Conservation (phyloP, 2,113 vertebrate species). For the Glareola pratincola region DNA sequence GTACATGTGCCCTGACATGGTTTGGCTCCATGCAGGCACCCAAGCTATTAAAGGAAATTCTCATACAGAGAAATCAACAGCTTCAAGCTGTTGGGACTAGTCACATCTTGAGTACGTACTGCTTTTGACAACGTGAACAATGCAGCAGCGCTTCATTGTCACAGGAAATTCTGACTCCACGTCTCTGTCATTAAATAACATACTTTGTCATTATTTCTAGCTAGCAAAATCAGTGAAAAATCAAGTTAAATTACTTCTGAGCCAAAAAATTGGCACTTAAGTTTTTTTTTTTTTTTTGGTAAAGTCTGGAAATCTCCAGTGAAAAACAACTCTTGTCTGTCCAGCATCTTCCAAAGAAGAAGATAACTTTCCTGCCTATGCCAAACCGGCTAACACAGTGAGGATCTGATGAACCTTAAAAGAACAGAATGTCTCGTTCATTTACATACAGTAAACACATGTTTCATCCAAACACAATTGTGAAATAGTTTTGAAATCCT, state of each 20-base stretch:
- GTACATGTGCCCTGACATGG: neutral
- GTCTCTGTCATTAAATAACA: neutral
- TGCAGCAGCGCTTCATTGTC: neutral
- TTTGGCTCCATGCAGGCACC: neutral
- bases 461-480: constrained; percentile 68
- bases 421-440: constrained; percentile 75
- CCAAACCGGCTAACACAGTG: constrained; percentile 6
- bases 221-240: neutral
- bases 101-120: neutral
- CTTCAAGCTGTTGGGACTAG: neutral
- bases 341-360: constrained; percentile 42
- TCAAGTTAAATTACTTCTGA: neutral
- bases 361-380: neutral
- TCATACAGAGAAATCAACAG: neutral
- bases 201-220: neutral
- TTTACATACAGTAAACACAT: constrained; percentile 79
- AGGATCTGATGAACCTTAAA: constrained; percentile 38
- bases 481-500: constrained; percentile 71
- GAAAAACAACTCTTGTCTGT: neutral
- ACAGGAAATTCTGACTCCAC: neutral
- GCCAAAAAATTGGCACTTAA: neutral
- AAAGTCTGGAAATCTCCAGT: neutral
- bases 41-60: neutral
- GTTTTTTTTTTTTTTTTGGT: neutral
- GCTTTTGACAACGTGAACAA: neutral